Evolutionary conservation across 1,140 invertebrate genomes (phyloP), one percentile per base, ranked within the genome.

Genomic region (Lasioglossum baleicum): DNA sequence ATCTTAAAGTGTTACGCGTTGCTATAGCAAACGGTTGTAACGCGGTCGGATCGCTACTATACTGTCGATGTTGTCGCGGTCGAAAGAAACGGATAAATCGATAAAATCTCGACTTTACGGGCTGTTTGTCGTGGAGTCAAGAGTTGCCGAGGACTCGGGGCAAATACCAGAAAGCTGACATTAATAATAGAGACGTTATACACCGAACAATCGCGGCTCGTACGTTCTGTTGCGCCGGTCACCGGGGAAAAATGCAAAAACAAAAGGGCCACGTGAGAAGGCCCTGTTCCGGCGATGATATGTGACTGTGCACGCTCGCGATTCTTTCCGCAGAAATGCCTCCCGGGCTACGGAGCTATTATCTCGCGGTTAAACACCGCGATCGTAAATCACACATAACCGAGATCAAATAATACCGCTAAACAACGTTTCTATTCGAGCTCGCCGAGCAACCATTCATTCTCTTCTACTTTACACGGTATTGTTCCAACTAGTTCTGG

Each of bases 381-480:
- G 65, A 42, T 64, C 73, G 60, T 81, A 81, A 81, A 81, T 81
- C 74, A 80, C 51, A 31, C 22, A 44, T 44, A 60, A 17, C 51
- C 71, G 72, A 73, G 78, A 80, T 80, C 78, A 75, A 80, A 73
- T 65, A 74, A 75, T 80, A 68, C 64, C 78, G 78, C 78, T 17
- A 61, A 67, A 75, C 67, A 80, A 75, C 78, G 72, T 80, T 75
- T 80, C 78, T 53, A 80, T 80, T 68, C 78, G 42, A 51, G 44
- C 64, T 51, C n/a, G 40, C 51, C 17, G 5, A 22, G 64, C 48
- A 10, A 8, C 61, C 69, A 66, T 68, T 75, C 53, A 22, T 80
- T 74, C 65, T 53, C 22, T 17, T 11, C n/a, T n/a, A n/a, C 40
- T 11, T 74, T 61, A 31, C 51, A 13, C 69, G 40, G 44, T 48